These are phyloP conservation scores for Mola mola DNA, from an alignment of 2,113 vertebrate genomes.

Conservation along the genomic window DNA sequence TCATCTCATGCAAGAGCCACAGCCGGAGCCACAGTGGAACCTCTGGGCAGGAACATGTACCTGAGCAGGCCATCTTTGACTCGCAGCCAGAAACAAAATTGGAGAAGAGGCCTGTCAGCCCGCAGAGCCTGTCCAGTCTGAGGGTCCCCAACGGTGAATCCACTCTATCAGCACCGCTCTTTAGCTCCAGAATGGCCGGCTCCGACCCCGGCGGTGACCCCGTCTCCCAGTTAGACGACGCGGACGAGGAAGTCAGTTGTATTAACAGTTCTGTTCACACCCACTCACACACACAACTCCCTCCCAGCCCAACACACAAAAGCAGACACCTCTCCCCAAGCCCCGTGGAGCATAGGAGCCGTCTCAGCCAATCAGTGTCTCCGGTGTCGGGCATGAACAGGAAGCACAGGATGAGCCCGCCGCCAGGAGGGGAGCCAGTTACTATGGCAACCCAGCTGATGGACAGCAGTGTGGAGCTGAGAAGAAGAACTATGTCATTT, in stretches of 20 bases:
- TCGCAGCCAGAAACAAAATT: constrained; percentile 30
- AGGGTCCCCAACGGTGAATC: constrained; percentile 38
- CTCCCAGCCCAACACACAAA: constrained; percentile 78
- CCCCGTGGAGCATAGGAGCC: constrained; percentile 66
- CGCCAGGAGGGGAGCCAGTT: constrained; percentile 79
- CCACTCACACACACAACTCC: constrained; percentile 66
- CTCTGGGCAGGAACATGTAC: constrained; percentile 31
- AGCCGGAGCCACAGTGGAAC: constrained; percentile 62
- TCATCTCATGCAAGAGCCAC: constrained; percentile 72
- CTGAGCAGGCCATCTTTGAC: constrained; percentile 36
- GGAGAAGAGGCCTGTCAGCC: constrained; percentile 28
- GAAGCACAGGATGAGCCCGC: constrained; percentile 95
- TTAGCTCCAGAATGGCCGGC: constrained; percentile 23
- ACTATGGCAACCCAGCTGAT: constrained; percentile 63
- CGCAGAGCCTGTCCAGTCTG: constrained; percentile 35
- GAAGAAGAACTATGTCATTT: constrained; percentile 90
- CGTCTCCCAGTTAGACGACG: constrained; percentile 68
- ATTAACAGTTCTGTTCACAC: constrained; percentile 82
- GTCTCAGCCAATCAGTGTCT: constrained; percentile 72
- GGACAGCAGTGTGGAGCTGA: constrained; percentile 83
- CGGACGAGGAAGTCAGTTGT: constrained; percentile 86
- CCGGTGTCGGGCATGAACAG: constrained; percentile 79
- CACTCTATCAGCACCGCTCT: constrained; percentile 56
- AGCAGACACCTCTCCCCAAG: constrained; percentile 65
- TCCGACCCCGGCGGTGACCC: constrained; percentile 36